Percentiles rank a stretch among this genome's conserved stretches.
phyloP scores from a whole-genome alignment of 2,888 invertebrate genomes.

The Deroplatys truncata region DNA sequence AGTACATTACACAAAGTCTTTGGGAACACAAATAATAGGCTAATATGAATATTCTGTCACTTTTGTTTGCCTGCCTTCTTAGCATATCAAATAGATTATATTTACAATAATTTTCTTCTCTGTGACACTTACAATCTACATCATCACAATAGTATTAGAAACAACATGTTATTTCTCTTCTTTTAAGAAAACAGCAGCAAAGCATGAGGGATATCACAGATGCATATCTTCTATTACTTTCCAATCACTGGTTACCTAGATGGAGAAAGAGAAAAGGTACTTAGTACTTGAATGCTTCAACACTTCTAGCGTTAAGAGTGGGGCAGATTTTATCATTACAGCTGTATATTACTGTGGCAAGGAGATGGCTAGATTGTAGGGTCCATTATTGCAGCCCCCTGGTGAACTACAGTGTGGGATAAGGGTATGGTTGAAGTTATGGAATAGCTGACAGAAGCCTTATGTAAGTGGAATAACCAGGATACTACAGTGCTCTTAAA shows the following conservation, averaged over 20 bases:
- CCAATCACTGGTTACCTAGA: background rate
- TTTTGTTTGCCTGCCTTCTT: background rate
- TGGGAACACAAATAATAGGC: background rate
- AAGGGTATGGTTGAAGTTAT: no score
- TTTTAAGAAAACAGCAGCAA: background rate
- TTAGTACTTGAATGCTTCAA: background rate
- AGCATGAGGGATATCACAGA: background rate
- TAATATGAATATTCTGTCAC: background rate
- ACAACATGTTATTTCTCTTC: no score
- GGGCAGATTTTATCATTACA: no score
- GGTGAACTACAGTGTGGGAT: no score
- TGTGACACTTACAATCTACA: background rate
- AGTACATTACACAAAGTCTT: background rate
- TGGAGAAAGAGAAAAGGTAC: background rate
- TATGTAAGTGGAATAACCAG: no score
- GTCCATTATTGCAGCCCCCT: no score
- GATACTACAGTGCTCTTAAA: no score
- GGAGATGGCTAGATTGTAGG: no score
- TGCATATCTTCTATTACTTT: background rate
- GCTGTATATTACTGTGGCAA: no score
- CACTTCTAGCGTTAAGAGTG: no score
- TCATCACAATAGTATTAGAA: background rate
- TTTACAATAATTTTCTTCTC: background rate
- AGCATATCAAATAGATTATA: background rate
- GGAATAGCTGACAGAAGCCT: no score